Conservation (phyloP, 1,140 invertebrate genomes). For the Reticulitermes speratus region DNA sequence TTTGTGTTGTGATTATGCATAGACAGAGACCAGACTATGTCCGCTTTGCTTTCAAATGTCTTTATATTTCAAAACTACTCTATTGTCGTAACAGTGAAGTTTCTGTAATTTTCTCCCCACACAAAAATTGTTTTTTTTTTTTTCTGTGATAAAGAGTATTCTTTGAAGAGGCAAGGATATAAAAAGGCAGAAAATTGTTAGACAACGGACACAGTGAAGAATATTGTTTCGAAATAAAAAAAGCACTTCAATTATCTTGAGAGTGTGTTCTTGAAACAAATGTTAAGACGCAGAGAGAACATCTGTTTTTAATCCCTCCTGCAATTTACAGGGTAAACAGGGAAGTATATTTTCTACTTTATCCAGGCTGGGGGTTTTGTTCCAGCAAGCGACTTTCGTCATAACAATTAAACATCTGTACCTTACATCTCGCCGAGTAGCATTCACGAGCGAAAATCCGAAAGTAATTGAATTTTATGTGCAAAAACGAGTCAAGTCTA, state of each 20-base stretch:
- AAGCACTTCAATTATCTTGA: background rate
- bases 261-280: background rate
- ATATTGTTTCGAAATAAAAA: background rate
- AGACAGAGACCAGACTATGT: too few relatives aligned
- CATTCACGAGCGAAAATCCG: background rate
- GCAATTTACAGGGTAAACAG: slow-evolving; percentile 11
- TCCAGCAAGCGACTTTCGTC: background rate
- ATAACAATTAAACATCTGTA: slow-evolving; percentile 1
- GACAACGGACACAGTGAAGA: background rate
- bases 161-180: background rate
- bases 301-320: background rate
- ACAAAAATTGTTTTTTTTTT: too few relatives aligned
- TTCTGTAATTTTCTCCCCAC: too few relatives aligned
- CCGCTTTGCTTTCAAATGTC: too few relatives aligned
- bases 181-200: background rate
- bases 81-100: too few relatives aligned
- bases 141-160: too few relatives aligned
- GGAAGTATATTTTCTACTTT: background rate
- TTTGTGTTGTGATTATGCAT: too few relatives aligned
- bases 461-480: background rate
- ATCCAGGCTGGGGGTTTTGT: background rate
- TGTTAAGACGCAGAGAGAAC: background rate
- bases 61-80: too few relatives aligned
- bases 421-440: background rate
- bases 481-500: background rate